phyloP scores from a whole-genome alignment of 2,888 invertebrate species.

The Ophion obscuratus region DNA sequence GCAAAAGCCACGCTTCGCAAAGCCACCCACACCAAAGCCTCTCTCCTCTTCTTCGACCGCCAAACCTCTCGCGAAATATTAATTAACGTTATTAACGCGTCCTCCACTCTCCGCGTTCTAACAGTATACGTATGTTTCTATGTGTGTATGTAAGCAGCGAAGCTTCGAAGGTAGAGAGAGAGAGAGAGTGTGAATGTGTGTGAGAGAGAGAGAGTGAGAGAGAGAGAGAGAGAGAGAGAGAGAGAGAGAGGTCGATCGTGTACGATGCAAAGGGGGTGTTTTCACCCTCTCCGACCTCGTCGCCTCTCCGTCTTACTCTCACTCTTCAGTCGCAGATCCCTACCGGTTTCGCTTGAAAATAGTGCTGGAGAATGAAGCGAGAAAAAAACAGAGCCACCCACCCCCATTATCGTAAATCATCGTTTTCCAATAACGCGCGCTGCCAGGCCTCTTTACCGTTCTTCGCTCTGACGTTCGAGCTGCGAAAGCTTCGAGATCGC shows the following conservation, averaged over 20 bases:
- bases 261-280: slow-evolving; percentile 67
- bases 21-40: slow-evolving; percentile 61
- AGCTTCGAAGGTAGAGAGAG: slow-evolving; percentile 74
- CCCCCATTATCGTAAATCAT: slow-evolving; percentile 87
- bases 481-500: slow-evolving; percentile 61
- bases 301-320: slow-evolving; percentile 65
- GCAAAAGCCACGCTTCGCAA: slow-evolving; percentile 58
- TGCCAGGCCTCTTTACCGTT: slow-evolving; percentile 81
- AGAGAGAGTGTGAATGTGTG: slow-evolving; percentile 65
- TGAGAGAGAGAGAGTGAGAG: slow-evolving; percentile 51
- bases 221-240: slow-evolving; percentile 55
- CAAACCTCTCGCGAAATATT: slow-evolving; percentile 86
- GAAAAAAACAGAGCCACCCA: slow-evolving; percentile 79
- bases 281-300: slow-evolving; percentile 56
- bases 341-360: slow-evolving; percentile 54
- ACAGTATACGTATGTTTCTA: slow-evolving; percentile 13
- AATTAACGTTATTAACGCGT: slow-evolving; percentile 87
- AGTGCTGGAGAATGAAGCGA: slow-evolving; percentile 33
- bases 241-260: slow-evolving; percentile 64
- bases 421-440: slow-evolving; percentile 86
- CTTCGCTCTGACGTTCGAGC: slow-evolving; percentile 66
- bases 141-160: slow-evolving; percentile 72
- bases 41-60: slow-evolving; percentile 76
- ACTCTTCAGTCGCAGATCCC: slow-evolving; percentile 66
- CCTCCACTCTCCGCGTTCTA: slow-evolving; percentile 76